phyloP scores from a whole-genome alignment of 2,888 invertebrate species.

The Drosophila putrida region DNA sequence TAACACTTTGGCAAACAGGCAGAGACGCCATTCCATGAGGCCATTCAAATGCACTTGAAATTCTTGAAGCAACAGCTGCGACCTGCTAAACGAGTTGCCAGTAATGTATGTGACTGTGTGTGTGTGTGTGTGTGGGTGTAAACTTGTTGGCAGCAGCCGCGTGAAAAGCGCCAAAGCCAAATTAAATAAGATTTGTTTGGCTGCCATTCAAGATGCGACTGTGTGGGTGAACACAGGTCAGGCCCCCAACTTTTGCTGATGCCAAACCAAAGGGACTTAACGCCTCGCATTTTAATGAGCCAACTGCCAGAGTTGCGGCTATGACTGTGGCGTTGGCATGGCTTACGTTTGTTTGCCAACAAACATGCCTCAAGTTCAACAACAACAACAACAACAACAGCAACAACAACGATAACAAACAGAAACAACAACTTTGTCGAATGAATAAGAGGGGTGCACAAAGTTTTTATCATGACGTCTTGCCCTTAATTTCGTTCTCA shows the following conservation, averaged over 20 bases:
- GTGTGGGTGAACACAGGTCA: constrained; percentile 59
- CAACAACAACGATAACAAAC: constrained; percentile 24
- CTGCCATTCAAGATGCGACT: constrained; percentile 67
- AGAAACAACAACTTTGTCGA: constrained; percentile 19
- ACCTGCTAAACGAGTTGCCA: constrained; percentile 59
- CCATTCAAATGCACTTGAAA: constrained; percentile 81
- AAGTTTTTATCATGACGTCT: constrained; percentile 79
- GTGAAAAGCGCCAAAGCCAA: constrained; percentile 74
- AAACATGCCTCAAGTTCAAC: constrained; percentile 80
- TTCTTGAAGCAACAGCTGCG: constrained; percentile 79
- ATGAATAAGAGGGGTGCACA: constrained; percentile 27
- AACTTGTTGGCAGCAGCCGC: constrained; percentile 66
- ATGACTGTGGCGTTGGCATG: constrained; percentile 14
- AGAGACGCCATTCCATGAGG: constrained; percentile 41
- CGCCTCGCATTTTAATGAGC: constrained; percentile 79
- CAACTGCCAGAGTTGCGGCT: constrained; percentile 34
- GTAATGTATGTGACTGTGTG: constrained; percentile 24
- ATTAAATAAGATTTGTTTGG: constrained; percentile 81
- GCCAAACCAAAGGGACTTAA: constrained; percentile 63
- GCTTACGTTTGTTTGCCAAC: constrained; percentile 71
- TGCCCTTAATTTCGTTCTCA: constrained; percentile 65
- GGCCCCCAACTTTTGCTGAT: constrained; percentile 67
- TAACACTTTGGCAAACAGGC: constrained; percentile 77
- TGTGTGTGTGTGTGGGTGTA: constrained; percentile 18
- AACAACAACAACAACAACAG: constrained; percentile 28